Conservation (phyloP, 2,888 invertebrate species). For the Herminia tarsipennalis region DNA sequence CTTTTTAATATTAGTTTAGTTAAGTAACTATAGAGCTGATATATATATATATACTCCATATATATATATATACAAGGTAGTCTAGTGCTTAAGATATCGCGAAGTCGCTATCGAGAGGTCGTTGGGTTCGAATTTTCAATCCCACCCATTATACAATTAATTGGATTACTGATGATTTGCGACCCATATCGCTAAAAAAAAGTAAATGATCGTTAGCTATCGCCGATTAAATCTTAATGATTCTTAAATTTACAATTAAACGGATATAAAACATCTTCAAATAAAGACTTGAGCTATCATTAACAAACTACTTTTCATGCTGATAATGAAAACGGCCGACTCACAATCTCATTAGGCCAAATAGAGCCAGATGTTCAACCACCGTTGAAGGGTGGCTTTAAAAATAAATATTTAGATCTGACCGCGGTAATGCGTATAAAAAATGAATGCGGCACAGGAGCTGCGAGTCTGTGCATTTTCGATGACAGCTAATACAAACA, state of each 20-base stretch:
- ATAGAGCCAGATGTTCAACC: conserved; percentile 37
- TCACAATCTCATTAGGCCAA: conserved; percentile 22
- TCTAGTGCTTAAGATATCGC: no score
- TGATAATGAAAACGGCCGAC: background rate
- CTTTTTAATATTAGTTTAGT: no score
- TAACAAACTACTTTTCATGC: background rate
- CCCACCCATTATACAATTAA: no score
- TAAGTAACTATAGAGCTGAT: no score
- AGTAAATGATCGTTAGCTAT: no score
- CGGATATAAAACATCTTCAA: background rate
- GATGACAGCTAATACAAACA: conserved; percentile 70
- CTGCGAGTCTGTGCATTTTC: conserved; percentile 56
- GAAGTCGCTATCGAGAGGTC: no score
- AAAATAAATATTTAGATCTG: conserved; percentile 64
- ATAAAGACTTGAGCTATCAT: no score
- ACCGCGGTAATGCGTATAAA: conserved; percentile 55
- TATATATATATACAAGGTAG: no score
- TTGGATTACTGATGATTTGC: background rate
- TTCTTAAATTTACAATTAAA: background rate
- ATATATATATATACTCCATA: no score
- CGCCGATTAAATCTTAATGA: no score
- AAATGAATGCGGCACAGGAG: conserved; percentile 50
- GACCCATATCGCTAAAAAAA: background rate
- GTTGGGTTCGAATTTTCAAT: no score
- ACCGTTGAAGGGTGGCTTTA: conserved; percentile 44